Percentiles rank a stretch among this genome's conserved stretches.
phyloP scores from a whole-genome alignment of 2,797 vertebrate genomes.

The Scarus forsteni region DNA sequence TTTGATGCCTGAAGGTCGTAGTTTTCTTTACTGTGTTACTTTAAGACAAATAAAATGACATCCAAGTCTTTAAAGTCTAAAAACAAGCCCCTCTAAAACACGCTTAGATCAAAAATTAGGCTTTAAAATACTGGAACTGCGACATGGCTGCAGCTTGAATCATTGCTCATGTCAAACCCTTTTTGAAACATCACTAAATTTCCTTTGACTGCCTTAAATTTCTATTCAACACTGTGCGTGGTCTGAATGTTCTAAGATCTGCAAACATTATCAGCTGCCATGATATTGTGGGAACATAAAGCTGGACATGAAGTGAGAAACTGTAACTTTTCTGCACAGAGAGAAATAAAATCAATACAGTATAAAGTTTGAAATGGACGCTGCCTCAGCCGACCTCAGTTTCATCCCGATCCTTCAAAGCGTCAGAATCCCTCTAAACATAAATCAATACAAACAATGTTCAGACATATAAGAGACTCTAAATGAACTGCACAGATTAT shows the following conservation, averaged over 20 bases:
- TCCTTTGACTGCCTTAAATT: too few relatives aligned
- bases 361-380: conserved; percentile 43
- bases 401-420: conserved; percentile 52
- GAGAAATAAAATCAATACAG: conserved; percentile 33
- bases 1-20: too few relatives aligned
- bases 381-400: conserved; percentile 20
- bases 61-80: neutral
- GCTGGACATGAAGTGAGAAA: neutral
- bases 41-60: too few relatives aligned
- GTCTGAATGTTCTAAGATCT: neutral
- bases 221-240: too few relatives aligned
- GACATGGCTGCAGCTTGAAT: neutral
- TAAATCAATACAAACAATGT: conserved; percentile 64
- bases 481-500: conserved; percentile 62
- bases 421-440: conserved; percentile 49
- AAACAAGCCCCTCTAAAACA: neutral
- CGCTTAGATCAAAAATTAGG: neutral
- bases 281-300: neutral
- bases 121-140: neutral
- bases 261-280: conserved; percentile 14
- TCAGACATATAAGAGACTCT: conserved; percentile 59
- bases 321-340: conserved; percentile 19
- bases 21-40: too few relatives aligned
- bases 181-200: too few relatives aligned
- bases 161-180: neutral